Evolutionary conservation across 2,797 vertebrate species (phyloP).

Genomic region (Smutsia temminckii): DNA sequence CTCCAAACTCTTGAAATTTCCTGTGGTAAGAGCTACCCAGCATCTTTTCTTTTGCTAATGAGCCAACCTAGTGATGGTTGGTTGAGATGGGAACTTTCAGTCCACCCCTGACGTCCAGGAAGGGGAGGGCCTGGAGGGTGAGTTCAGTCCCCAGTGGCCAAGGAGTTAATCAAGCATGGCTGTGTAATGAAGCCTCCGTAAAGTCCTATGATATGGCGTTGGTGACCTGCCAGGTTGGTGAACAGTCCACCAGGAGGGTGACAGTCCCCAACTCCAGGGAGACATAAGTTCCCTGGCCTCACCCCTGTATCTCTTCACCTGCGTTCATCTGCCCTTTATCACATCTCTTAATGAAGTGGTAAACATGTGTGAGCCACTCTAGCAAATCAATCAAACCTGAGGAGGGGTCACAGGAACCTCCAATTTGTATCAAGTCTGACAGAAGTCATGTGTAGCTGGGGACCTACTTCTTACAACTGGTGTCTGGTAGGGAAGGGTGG

Average conservation of each 20-base stretch:
- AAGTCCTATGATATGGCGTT: not conserved
- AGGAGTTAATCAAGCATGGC: rapidly evolving
- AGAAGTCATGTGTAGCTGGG: not conserved
- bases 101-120: not conserved
- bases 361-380: not conserved
- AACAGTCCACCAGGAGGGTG: not conserved
- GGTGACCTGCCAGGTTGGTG: not conserved
- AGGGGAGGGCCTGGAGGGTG: not conserved
- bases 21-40: not conserved
- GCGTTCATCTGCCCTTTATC: too few relatives aligned
- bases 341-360: not conserved
- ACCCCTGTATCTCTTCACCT: not conserved
- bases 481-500: too few relatives aligned
- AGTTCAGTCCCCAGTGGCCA: not conserved
- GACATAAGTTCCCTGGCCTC: too few relatives aligned
- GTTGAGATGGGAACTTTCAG: too few relatives aligned
- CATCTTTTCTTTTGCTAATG: too few relatives aligned
- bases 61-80: not conserved
- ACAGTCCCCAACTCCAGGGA: not conserved
- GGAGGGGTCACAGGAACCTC: not conserved
- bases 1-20: not conserved
- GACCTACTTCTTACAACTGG: not conserved
- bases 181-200: rapidly evolving
- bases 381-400: not conserved
- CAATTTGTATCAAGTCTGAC: rapidly evolving